phyloP scores from a whole-genome alignment of 2,113 vertebrate species.

The Gymnogyps californianus region DNA sequence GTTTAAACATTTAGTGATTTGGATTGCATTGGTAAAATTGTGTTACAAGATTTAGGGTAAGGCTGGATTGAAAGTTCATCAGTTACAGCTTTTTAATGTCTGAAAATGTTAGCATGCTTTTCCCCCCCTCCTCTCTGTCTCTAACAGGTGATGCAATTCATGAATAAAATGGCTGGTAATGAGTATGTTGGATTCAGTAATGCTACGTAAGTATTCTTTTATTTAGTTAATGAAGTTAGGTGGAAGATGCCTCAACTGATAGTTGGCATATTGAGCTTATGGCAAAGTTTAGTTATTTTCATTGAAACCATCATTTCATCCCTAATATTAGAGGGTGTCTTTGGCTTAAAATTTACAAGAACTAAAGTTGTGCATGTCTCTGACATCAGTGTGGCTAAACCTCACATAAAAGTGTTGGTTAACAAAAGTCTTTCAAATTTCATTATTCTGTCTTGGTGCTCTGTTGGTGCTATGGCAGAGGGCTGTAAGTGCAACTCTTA shows the following conservation, averaged over 20 bases:
- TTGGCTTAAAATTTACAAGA: not conserved
- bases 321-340: not conserved
- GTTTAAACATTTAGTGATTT: not conserved
- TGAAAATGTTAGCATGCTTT: not conserved
- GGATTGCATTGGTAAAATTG: not conserved
- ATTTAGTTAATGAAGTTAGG: not conserved
- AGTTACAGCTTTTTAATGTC: not conserved
- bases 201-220: constrained; percentile 90
- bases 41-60: not conserved
- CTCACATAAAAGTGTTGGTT: not conserved
- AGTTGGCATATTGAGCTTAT: not conserved
- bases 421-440: not conserved
- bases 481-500: not conserved
- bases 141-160: constrained; percentile 93
- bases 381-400: not conserved
- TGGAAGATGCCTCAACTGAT: not conserved
- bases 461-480: not conserved
- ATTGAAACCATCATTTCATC: not conserved
- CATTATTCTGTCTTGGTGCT: not conserved
- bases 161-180: constrained; percentile 98
- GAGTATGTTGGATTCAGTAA: constrained; percentile 99
- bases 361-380: not conserved
- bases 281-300: not conserved
- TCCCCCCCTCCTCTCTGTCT: not conserved
- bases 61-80: not conserved